Evolutionary conservation across 2,888 invertebrate genomes (phyloP).

Genomic region (Dugesia japonica): DNA sequence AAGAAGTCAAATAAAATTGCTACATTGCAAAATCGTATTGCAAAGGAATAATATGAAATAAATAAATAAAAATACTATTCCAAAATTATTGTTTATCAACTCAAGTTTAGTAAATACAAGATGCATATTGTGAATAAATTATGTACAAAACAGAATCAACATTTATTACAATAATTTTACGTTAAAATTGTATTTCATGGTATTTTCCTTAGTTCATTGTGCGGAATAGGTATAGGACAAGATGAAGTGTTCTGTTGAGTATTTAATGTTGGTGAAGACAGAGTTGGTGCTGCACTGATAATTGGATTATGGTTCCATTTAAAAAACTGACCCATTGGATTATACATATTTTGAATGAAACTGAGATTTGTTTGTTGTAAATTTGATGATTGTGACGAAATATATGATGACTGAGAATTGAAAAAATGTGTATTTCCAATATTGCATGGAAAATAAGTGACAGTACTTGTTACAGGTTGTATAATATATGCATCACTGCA

Average conservation of each 20-base stretch:
- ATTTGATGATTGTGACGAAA: neutral
- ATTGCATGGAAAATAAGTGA: neutral
- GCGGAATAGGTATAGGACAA: neutral
- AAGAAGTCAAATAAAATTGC: too few relatives aligned
- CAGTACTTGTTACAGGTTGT: constrained; percentile 2
- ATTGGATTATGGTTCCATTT: constrained; percentile 1
- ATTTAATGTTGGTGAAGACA: neutral
- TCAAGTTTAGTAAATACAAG: too few relatives aligned
- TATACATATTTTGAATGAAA: constrained; percentile 20
- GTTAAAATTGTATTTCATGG: neutral
- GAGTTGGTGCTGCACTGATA: neutral
- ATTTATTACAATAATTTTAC: neutral
- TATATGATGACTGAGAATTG: neutral
- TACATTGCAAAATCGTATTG: too few relatives aligned
- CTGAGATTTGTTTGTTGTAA: neutral
- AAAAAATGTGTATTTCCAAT: neutral
- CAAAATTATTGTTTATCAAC: too few relatives aligned
- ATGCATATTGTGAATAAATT: neutral
- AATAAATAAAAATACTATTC: too few relatives aligned
- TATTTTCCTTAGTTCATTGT: neutral
- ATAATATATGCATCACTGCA: neutral
- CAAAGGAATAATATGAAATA: too few relatives aligned
- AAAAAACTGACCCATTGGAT: constrained; percentile 10
- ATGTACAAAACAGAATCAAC: neutral
- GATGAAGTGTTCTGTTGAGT: neutral